These are phyloP conservation scores for Takifugu rubripes DNA, from an alignment of 2,797 vertebrate species.

Conservation along the genomic window DNA sequence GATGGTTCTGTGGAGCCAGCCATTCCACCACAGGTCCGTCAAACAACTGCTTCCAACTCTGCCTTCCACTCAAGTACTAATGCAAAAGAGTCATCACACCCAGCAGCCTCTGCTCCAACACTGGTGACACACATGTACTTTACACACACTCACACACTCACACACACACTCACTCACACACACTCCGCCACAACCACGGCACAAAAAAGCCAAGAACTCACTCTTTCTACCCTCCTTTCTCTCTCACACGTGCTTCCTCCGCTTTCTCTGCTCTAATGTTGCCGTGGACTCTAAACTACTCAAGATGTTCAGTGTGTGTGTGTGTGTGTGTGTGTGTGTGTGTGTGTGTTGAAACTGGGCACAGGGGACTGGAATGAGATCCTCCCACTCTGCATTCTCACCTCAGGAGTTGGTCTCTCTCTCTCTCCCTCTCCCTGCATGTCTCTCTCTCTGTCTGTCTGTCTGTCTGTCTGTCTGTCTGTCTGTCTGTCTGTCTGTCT, in stretches of 20 bases:
- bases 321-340: conserved; percentile 58
- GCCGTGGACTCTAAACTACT: conserved; percentile 84
- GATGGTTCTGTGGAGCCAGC: conserved; percentile 81
- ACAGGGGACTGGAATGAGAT: conserved; percentile 87
- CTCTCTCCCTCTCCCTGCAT: not conserved
- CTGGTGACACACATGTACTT: conserved; percentile 36
- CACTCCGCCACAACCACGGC: too few relatives aligned
- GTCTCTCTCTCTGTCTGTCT: conserved; percentile 34
- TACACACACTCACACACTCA: conserved; percentile 19
- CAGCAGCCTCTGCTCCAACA: conserved; percentile 53
- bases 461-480: not conserved
- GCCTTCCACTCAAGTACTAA: conserved; percentile 83
- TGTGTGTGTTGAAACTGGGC: conserved; percentile 77
- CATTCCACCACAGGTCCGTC: conserved; percentile 85
- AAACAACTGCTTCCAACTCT: conserved; percentile 82
- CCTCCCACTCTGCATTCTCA: conserved; percentile 87
- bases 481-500: conserved; percentile 39
- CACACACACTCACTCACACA: conserved; percentile 10
- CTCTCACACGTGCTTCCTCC: conserved; percentile 42
- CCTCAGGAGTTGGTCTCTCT: conserved; percentile 71
- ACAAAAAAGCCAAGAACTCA: conserved; percentile 37
- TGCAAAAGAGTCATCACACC: conserved; percentile 79
- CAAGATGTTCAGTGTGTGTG: conserved; percentile 80
- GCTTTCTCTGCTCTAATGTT: conserved; percentile 71
- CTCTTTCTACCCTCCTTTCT: conserved; percentile 43